These are phyloP conservation scores for Physocephala rufipes DNA, from an alignment of 2,888 invertebrate genomes.

Conservation along the genomic window DNA sequence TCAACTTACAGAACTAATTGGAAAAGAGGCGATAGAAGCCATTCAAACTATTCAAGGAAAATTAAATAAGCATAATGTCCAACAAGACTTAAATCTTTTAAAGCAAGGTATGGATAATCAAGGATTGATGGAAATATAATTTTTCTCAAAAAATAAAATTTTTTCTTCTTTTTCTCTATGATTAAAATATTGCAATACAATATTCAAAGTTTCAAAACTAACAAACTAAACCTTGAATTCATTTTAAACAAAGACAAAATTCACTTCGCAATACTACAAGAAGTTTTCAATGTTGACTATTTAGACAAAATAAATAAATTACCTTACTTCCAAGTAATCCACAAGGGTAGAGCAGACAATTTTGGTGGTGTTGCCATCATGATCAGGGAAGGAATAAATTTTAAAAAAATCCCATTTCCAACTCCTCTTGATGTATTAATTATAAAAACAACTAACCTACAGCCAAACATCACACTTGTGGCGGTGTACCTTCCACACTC, in stretches of 20 bases:
- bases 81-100: background rate
- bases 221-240: background rate
- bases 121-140: background rate
- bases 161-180: too few relatives aligned
- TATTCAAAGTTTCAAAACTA: slow-evolving; percentile 5
- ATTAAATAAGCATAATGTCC: background rate
- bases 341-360: background rate
- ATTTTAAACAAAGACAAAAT: background rate
- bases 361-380: slow-evolving; percentile 14
- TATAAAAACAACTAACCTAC: background rate
- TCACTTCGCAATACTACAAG: background rate
- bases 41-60: too few relatives aligned
- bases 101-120: background rate
- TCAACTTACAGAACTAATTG: too few relatives aligned
- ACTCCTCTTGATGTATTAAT: background rate
- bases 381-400: background rate
- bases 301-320: background rate
- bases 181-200: background rate
- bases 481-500: background rate
- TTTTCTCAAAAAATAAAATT: too few relatives aligned
- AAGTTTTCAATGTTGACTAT: background rate
- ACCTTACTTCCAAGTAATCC: background rate
- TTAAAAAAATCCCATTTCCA: background rate
- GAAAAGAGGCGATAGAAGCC: too few relatives aligned
- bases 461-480: background rate